Base-by-base conservation (phyloP, 2,113 vertebrate genomes). In the Corythaixoides concolor region DNA sequence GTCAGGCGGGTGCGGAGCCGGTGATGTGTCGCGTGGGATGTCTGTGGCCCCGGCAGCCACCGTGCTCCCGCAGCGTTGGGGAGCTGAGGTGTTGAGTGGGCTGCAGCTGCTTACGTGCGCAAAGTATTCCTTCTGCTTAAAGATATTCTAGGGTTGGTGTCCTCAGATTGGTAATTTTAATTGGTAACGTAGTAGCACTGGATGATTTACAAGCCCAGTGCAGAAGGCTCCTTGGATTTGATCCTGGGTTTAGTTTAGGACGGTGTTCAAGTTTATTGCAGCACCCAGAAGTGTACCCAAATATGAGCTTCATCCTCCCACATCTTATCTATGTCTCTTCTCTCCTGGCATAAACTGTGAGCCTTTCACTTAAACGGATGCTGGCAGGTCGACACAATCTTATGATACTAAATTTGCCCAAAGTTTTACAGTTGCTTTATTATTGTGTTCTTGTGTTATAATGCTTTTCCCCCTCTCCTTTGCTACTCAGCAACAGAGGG, bases 1-100 rank as follows among this genome's bases (percentile, higher is more conserved):
- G 1, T 15, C 63, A 9, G 52, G 47, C 0, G 2, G 33, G 43
- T 39, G 68, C 1, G 0, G 43, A 30, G 80, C 68, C 55, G 3
- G 16, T 4, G 50, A 7, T 0, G 13, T 39, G 55, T 77, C 21
- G 13, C 20, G 47, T 27, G 88, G 35, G 77, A 9, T 12, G 52
- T 11, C 20, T 11, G 76, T 70, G 73, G 62, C 67, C 63, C 47
- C 5, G 0, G 0, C 19, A 82, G 82, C 32, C 50, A 7, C 35
- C 8, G 74, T 19, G n/a, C n/a, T 37, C 0, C 81, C 27, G 28
- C n/a, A 39, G 53, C 62, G 37, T 9, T 24, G 41, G n/a, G 17
- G 49, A 77, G 59, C 37, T 63, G 76, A 52, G 0, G 1, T 9
- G 18, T 37, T 11, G 6, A 59, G 58, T 41, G 81, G 87, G 85